Evolutionary conservation across 2,797 vertebrate species (phyloP).

Genomic region (Siniperca obscura): DNA sequence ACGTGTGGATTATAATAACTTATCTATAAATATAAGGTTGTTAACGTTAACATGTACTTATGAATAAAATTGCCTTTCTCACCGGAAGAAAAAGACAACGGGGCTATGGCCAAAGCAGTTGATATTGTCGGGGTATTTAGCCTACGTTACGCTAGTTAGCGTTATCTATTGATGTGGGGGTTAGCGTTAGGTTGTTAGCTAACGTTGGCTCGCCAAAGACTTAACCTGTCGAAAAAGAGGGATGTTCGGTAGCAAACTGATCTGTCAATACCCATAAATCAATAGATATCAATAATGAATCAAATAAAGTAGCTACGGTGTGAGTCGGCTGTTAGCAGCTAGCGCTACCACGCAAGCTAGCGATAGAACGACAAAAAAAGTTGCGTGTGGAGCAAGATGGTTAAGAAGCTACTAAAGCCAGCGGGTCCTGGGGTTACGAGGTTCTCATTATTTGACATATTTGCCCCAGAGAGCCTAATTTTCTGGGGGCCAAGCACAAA

Average conservation of each 20-base stretch:
- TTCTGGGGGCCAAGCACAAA: background rate
- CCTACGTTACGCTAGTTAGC: background rate
- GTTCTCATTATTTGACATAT: background rate
- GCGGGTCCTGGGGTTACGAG: background rate
- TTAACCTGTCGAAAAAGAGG: background rate
- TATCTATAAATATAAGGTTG: no score
- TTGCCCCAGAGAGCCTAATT: background rate
- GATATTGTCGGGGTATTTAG: background rate
- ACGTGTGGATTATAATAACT: background rate
- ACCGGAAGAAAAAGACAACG: no score
- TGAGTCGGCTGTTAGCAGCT: background rate
- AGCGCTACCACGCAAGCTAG: background rate
- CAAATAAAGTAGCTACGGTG: background rate
- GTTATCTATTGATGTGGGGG: background rate
- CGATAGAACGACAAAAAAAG: background rate
- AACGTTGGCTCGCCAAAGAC: background rate
- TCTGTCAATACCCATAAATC: background rate
- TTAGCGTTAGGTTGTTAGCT: background rate
- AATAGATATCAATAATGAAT: background rate
- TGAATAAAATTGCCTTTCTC: background rate
- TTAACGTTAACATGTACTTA: background rate
- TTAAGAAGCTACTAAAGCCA: background rate
- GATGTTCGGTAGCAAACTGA: background rate
- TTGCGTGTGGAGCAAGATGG: no score
- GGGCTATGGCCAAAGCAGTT: no score